Evolutionary conservation across 2,797 vertebrate genomes (phyloP), one percentile per base, ranked within the genome.

Genomic region (Serranus cabrilla): DNA sequence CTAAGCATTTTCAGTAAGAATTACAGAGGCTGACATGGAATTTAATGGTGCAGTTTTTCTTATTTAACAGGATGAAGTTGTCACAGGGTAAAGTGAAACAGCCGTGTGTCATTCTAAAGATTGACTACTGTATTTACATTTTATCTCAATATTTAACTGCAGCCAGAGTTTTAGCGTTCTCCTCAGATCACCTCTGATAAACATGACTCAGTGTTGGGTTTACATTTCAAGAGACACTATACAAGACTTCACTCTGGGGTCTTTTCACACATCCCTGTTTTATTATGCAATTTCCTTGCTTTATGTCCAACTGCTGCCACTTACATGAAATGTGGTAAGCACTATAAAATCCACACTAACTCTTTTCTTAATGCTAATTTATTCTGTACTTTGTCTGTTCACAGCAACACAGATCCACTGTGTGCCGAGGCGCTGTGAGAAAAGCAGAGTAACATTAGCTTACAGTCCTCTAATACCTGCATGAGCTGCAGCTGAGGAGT

Each of bases 251-350:
- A 27, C 23, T 25, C 54, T 51, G 23, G 58, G 37, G 14, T 47
- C 42, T 66, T 84, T 83, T 81, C 60, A 81, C 74, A 34, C 13
- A 58, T 42, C 11, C 21, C 20, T 64, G 43, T 83, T 92, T 90
- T 81, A 85, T 69, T 70, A 86, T 71, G 77, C 74, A 85, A 79
- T 83, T 74, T 80, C 40, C 64, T 20, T 79, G 16, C 54, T 85
- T 90, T 85, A 79, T 74, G 57, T 71, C 58, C 70, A 75, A 56
- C 50, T 66, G 62, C 75, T 71, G 56, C 69, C 78, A 34, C 70
- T 69, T 60, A 58, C 51, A 55, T 82, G 49, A 82, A 77, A 67
- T 79, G 59, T 67, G 55, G 60, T 56, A 56, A 49, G 63, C 27
- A 47, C 63, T 54, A 64, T 81, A 74, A 80, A 77, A 78, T 54